Evolutionary conservation across 2,888 invertebrate genomes (phyloP).

Genomic region (Agrypnus murinus): DNA sequence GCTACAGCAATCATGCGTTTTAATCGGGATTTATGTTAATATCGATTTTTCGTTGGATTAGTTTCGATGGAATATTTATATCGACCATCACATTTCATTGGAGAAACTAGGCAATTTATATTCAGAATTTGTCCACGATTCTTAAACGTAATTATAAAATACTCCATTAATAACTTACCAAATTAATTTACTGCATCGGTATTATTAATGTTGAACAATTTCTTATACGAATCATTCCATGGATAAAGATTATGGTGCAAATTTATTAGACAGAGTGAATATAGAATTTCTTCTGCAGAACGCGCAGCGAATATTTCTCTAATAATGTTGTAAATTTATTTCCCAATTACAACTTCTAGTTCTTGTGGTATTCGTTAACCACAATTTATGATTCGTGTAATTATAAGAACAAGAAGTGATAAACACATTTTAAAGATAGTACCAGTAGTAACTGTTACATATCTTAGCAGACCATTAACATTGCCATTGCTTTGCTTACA

Average conservation of each 20-base stretch:
- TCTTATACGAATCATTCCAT: neutral
- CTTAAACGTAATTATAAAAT: conserved; percentile 24
- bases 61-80: conserved; percentile 17
- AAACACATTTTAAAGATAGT: conserved; percentile 20
- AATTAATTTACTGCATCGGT: conserved; percentile 31
- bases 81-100: conserved; percentile 18
- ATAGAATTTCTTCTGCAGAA: conserved; percentile 34
- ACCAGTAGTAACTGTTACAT: conserved; percentile 9
- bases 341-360: conserved; percentile 37
- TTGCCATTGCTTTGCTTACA: neutral
- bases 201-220: conserved; percentile 18
- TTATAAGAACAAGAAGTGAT: conserved; percentile 29
- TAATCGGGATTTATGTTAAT: conserved; percentile 18
- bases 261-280: conserved; percentile 37
- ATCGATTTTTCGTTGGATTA: conserved; percentile 21
- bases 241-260: conserved; percentile 22
- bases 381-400: conserved; percentile 25
- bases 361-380: conserved; percentile 36
- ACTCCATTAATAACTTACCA: conserved; percentile 24
- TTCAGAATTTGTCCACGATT: conserved; percentile 27
- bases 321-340: conserved; percentile 45
- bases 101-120: conserved; percentile 24
- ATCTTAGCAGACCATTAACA: neutral
- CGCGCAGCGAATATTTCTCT: conserved; percentile 27
- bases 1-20: neutral